Conservation (phyloP, 2,797 vertebrate genomes). For the Botia almorhae region DNA sequence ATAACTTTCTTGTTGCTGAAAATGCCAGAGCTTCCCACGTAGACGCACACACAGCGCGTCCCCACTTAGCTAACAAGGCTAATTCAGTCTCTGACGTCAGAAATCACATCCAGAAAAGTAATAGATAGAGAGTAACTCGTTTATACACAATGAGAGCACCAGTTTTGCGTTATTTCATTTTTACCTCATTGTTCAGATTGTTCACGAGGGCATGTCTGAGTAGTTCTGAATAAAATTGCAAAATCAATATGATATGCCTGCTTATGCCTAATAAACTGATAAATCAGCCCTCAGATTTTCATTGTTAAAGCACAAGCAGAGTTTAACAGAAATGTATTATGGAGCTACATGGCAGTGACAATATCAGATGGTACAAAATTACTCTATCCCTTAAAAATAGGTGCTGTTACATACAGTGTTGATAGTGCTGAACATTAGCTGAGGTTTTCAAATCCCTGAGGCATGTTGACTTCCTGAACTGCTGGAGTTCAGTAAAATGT, state of each 20-base stretch:
- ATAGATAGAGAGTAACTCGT: not conserved
- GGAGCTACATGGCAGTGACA: not conserved
- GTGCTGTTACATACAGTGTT: too few species aligned
- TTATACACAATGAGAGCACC: slow-evolving; percentile 20
- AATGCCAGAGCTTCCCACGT: slow-evolving; percentile 54
- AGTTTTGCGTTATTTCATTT: not conserved
- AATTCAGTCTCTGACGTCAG: slow-evolving; percentile 46
- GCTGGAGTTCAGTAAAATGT: slow-evolving; percentile 58
- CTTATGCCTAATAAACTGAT: not conserved
- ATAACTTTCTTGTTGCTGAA: slow-evolving; percentile 56
- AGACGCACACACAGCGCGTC: slow-evolving; percentile 39
- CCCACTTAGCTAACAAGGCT: slow-evolving; percentile 44
- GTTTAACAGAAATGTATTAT: not conserved
- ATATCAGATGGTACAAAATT: not conserved
- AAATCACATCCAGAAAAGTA: slow-evolving; percentile 44
- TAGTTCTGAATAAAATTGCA: not conserved
- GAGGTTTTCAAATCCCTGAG: slow-evolving; percentile 27
- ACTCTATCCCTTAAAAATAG: too few species aligned
- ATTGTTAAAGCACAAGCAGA: not conserved
- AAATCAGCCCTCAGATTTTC: not conserved
- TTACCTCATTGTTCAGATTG: not conserved
- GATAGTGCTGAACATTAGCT: not conserved
- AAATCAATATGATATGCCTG: not conserved
- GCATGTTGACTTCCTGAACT: slow-evolving; percentile 54
- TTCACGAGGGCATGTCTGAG: not conserved